Conservation (phyloP, 2,113 vertebrate genomes). For the Brienomyrus brachyistius region DNA sequence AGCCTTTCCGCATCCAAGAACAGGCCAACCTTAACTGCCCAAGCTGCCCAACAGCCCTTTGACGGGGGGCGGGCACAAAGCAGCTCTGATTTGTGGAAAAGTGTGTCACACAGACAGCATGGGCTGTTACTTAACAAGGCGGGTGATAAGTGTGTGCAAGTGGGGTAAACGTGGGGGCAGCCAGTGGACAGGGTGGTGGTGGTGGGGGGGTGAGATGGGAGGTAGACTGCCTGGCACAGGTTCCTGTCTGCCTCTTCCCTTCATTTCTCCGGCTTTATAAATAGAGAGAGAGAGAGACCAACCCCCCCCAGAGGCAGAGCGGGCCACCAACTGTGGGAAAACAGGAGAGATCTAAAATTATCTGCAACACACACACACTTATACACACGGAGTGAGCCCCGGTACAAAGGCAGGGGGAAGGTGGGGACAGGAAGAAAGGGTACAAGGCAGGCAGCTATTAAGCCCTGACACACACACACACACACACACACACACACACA, state of each 20-base stretch:
- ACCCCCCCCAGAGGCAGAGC: background rate
- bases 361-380: slow-evolving; percentile 7
- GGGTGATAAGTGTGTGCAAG: background rate
- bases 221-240: background rate
- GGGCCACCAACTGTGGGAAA: slow-evolving; percentile 20
- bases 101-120: background rate
- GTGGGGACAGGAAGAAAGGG: background rate
- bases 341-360: slow-evolving; percentile 13
- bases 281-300: background rate
- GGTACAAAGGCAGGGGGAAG: background rate
- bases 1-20: background rate
- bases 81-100: background rate
- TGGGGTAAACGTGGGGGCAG: background rate
- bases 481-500: background rate
- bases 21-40: background rate
- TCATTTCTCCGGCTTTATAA: slow-evolving; percentile 9
- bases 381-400: background rate
- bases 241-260: background rate
- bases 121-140: background rate
- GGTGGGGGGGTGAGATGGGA: background rate
- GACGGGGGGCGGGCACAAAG: background rate
- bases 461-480: background rate
- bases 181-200: background rate
- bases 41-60: background rate
- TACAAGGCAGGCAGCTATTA: background rate